A percentile compares a stretch with the other conserved stretches of the same genome.
phyloP scores from a whole-genome alignment of 2,797 vertebrate genomes.

The Sebastes goodei region DNA sequence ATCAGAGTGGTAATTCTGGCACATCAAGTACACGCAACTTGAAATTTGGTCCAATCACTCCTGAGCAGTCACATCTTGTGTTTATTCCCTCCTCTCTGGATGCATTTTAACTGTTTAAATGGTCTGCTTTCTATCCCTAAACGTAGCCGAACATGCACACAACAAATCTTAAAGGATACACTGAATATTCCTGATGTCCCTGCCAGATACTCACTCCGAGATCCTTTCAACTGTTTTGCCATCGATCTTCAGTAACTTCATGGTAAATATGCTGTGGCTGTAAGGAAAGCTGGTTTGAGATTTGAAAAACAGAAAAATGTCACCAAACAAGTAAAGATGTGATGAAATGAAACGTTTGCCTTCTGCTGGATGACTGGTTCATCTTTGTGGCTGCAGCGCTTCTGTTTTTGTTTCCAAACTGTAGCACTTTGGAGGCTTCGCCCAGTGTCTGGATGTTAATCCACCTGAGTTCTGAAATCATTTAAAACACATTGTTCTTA shows the following conservation, averaged over 20 bases:
- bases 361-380: constrained; percentile 93
- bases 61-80: neutral
- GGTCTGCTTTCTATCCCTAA: neutral
- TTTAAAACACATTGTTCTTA: neutral
- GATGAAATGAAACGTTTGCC: constrained; percentile 54
- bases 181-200: no score
- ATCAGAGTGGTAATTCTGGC: neutral
- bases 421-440: constrained; percentile 87
- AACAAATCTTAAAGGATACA: neutral
- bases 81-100: neutral
- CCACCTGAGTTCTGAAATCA: constrained; percentile 87
- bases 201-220: constrained; percentile 86
- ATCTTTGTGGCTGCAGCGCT: constrained; percentile 90
- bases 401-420: constrained; percentile 90
- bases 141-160: neutral
- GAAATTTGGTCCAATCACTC: neutral
- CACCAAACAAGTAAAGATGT: neutral
- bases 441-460: constrained; percentile 85
- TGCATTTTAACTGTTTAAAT: neutral
- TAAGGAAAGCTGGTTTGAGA: neutral
- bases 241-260: constrained; percentile 86
- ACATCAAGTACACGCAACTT: neutral
- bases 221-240: constrained; percentile 72
- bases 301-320: neutral
- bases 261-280: constrained; percentile 93